A percentile compares a stretch with the other conserved stretches of the same genome.
These are phyloP conservation scores for Limnephilus rhombicus DNA, from an alignment of 2,888 invertebrate genomes.

Conservation along the genomic window DNA sequence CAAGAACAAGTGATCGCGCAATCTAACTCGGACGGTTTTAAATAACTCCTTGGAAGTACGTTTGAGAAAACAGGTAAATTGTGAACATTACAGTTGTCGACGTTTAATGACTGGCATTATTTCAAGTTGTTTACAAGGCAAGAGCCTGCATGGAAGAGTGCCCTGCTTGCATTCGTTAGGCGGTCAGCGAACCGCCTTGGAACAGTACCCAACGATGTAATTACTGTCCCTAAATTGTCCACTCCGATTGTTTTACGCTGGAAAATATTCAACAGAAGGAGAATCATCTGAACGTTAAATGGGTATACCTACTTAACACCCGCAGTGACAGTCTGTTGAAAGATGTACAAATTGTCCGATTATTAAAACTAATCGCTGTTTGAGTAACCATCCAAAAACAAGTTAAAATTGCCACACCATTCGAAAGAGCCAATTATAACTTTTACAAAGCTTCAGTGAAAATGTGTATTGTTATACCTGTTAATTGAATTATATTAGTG, in stretches of 20 bases:
- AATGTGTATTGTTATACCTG: neutral
- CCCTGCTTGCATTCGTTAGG: slow-evolving; percentile 14
- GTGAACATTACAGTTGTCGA: slow-evolving; percentile 1
- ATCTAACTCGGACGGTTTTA: neutral
- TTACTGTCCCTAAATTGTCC: slow-evolving; percentile 10
- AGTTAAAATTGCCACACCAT: neutral
- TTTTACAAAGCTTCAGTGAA: neutral
- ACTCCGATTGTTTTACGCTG: slow-evolving; percentile 13
- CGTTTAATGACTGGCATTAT: slow-evolving; percentile 5
- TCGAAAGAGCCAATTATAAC: neutral
- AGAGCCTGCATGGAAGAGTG: neutral
- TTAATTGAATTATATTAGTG: neutral
- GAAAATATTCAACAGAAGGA: neutral
- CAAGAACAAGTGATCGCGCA: neutral
- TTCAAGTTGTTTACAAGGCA: neutral
- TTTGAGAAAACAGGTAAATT: neutral
- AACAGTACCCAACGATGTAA: neutral
- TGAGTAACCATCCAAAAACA: neutral
- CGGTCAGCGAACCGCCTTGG: slow-evolving; percentile 17
- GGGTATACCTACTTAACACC: neutral
- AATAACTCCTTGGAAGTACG: neutral
- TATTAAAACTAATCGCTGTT: neutral
- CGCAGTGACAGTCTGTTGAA: neutral
- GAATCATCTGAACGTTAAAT: neutral
- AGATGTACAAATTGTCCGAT: neutral